Evolutionary conservation across 1,140 invertebrate species (phyloP).

Genomic region (Helicoverpa armigera): DNA sequence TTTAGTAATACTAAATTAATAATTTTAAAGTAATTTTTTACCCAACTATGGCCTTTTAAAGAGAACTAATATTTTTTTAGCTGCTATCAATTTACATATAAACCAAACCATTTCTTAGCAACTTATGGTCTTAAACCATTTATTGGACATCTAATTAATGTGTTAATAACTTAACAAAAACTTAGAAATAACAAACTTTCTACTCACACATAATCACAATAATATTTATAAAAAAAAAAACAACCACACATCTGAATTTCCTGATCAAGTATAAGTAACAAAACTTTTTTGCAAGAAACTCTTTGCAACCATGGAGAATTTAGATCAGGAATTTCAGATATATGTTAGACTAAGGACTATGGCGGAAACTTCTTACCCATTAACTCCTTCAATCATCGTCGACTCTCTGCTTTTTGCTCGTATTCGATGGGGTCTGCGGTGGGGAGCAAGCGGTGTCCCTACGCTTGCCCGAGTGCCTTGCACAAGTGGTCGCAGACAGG

Average conservation of each 20-base stretch:
- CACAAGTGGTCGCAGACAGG: constrained; percentile 67
- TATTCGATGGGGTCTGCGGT: constrained; percentile 79
- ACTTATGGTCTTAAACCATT: no score
- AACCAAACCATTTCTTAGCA: no score
- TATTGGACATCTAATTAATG: no score
- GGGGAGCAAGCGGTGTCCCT: constrained; percentile 76
- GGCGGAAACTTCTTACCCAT: background rate
- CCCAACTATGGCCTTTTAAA: no score
- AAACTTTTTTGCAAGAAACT: background rate
- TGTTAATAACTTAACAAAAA: background rate
- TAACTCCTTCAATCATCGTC: constrained; percentile 74
- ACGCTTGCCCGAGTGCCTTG: constrained; percentile 77
- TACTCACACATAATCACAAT: constrained; percentile 32
- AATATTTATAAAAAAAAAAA: background rate
- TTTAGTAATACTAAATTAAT: background rate
- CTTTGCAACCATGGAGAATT: background rate
- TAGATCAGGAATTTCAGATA: background rate
- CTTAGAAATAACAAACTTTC: constrained; percentile 14
- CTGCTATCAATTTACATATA: no score
- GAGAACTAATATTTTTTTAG: no score
- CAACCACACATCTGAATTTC: background rate
- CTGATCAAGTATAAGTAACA: background rate
- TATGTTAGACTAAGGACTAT: background rate
- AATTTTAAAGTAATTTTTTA: background rate
- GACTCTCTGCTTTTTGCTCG: constrained; percentile 80